Percentiles rank a stretch among this genome's conserved stretches.
phyloP scores from a whole-genome alignment of 1,140 invertebrate genomes.

The Planococcus citri region DNA sequence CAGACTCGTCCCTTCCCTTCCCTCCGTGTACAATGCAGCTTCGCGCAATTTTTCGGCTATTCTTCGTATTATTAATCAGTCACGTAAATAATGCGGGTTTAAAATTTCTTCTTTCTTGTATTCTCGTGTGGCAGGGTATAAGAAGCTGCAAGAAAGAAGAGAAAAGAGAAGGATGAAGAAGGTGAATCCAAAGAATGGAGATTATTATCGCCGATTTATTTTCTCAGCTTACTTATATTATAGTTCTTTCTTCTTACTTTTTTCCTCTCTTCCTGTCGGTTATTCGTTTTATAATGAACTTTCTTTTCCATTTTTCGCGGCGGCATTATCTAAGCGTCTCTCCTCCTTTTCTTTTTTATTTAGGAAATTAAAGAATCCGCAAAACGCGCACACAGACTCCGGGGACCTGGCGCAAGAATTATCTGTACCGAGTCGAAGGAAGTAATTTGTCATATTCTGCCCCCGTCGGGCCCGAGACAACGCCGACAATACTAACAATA shows the following conservation, averaged over 20 bases:
- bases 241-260: background rate
- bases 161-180: background rate
- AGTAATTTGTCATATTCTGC: constrained; percentile 7
- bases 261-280: background rate
- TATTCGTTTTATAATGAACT: constrained; percentile 8
- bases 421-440: constrained; percentile 1
- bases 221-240: background rate
- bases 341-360: background rate
- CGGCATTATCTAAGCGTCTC: background rate
- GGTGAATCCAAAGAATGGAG: background rate
- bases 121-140: background rate
- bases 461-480: background rate
- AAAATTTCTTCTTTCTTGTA: background rate
- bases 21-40: background rate
- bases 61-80: background rate
- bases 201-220: constrained; percentile 7
- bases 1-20: too few species aligned
- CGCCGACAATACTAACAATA: constrained; percentile 6
- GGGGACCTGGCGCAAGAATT: constrained; percentile 1
- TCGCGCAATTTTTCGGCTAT: background rate
- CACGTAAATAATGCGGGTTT: background rate
- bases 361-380: constrained; percentile 7
- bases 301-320: background rate
- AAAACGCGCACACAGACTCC: background rate
- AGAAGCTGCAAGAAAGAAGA: too few species aligned